Evolutionary conservation across 1,140 invertebrate species (phyloP).

Genomic region (Papilio dardanus): DNA sequence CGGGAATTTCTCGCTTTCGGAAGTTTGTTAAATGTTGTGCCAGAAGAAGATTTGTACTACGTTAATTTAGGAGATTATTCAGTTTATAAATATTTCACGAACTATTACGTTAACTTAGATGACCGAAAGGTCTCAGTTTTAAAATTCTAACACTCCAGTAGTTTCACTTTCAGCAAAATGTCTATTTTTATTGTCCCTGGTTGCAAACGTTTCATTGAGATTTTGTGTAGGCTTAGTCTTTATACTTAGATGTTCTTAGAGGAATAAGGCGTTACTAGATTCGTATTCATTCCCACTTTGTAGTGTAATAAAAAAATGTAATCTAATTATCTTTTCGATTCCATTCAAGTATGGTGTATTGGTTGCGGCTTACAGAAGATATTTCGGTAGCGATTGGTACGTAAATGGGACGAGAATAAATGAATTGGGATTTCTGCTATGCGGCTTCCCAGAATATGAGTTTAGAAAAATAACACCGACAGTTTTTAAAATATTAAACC

Average conservation of each 20-base stretch:
- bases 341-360: slow-evolving; percentile 65
- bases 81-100: slow-evolving; percentile 67
- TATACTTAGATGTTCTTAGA: no score
- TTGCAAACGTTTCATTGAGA: background rate
- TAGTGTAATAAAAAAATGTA: no score
- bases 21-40: slow-evolving; percentile 62
- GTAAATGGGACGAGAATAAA: slow-evolving; percentile 60
- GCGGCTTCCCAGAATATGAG: slow-evolving; percentile 65
- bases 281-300: background rate
- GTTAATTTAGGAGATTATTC: slow-evolving; percentile 70
- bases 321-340: background rate
- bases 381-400: slow-evolving; percentile 64
- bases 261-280: no score
- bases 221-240: no score
- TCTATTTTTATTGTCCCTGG: background rate
- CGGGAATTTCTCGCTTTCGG: slow-evolving; percentile 69
- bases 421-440: slow-evolving; percentile 69
- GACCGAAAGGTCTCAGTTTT: slow-evolving; percentile 54
- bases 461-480: slow-evolving; percentile 59
- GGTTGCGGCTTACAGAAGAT: slow-evolving; percentile 67
- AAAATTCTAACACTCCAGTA: no score
- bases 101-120: slow-evolving; percentile 52
- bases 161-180: background rate
- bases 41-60: slow-evolving; percentile 76
- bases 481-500: slow-evolving; percentile 61